These are phyloP conservation scores for Babyrousa celebensis DNA, from an alignment of 2,797 vertebrate genomes.

Conservation along the genomic window DNA sequence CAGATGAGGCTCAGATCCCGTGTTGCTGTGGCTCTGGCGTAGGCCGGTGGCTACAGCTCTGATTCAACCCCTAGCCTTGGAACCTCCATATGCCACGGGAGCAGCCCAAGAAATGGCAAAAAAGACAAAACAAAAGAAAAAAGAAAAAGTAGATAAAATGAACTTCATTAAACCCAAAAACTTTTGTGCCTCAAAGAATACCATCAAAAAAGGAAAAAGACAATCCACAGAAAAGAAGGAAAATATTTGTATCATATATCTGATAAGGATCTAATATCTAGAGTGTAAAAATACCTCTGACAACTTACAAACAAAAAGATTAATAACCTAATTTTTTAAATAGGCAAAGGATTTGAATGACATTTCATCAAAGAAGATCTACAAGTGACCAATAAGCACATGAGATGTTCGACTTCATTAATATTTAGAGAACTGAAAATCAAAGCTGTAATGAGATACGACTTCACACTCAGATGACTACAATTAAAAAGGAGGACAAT, in stretches of 20 bases:
- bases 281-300: neutral
- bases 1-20: no score
- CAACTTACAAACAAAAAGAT: neutral
- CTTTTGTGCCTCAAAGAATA: neutral
- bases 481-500: neutral
- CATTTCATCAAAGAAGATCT: neutral
- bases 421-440: neutral
- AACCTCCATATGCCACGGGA: no score
- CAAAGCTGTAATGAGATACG: neutral
- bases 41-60: no score
- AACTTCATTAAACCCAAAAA: neutral
- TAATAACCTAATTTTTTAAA: neutral
- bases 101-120: no score
- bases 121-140: neutral
- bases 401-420: neutral
- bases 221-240: neutral
- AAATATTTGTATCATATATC: neutral
- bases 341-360: neutral
- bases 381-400: neutral
- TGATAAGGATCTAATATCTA: neutral
- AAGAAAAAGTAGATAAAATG: conserved; percentile 2
- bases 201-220: neutral
- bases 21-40: no score
- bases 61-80: no score
- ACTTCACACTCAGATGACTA: neutral